Evolutionary conservation across 2,888 invertebrate genomes (phyloP).

Genomic region (Yponomeuta evonymella): DNA sequence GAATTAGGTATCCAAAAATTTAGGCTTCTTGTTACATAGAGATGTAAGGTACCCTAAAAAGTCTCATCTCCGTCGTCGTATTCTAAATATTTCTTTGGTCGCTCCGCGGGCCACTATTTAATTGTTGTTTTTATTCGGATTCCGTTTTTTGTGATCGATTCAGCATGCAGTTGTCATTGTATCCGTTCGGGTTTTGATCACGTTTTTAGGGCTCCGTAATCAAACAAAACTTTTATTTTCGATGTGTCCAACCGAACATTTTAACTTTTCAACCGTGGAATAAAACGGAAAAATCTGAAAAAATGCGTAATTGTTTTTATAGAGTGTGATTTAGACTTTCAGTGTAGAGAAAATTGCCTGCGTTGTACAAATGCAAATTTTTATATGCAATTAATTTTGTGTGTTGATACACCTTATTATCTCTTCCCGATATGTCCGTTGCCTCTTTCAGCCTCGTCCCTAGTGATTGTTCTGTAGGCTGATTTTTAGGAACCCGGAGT

Average conservation of each 20-base stretch:
- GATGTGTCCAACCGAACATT: too few species aligned
- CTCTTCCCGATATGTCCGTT: neutral
- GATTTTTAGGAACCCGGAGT: slow-evolving; percentile 55
- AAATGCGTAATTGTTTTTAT: too few species aligned
- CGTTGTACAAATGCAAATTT: neutral
- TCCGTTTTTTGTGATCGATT: slow-evolving; percentile 75
- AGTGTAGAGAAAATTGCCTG: too few species aligned
- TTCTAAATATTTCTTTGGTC: slow-evolving; percentile 71
- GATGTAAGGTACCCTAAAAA: slow-evolving; percentile 24
- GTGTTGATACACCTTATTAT: neutral
- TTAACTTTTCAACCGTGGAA: too few species aligned
- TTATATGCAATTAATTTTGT: neutral
- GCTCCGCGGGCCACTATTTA: slow-evolving; percentile 54
- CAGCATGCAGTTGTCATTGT: slow-evolving; percentile 75
- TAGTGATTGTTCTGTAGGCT: slow-evolving; percentile 65
- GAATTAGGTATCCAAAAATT: too few species aligned
- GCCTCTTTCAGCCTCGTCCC: slow-evolving; percentile 22
- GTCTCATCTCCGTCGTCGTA: slow-evolving; percentile 41
- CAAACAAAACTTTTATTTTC: neutral
- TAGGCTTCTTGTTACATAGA: neutral
- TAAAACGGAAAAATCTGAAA: too few species aligned
- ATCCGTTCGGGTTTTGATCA: slow-evolving; percentile 67
- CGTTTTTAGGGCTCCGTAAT: slow-evolving; percentile 40
- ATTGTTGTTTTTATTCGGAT: slow-evolving; percentile 75
- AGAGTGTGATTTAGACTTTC: too few species aligned